phyloP scores from a whole-genome alignment of 2,888 invertebrate genomes.

The Sminthurides aquaticus region DNA sequence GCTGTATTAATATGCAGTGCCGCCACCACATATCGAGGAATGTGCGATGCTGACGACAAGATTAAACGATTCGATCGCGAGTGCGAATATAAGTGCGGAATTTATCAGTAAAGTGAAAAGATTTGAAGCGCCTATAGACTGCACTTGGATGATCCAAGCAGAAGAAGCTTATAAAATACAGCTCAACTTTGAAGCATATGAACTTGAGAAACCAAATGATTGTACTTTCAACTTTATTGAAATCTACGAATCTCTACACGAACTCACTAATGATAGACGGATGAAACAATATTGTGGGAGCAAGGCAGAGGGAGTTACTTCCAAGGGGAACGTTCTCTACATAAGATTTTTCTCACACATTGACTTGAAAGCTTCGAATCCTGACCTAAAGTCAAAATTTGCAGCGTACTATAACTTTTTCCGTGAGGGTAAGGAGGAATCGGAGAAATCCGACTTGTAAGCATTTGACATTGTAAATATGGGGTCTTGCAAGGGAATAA shows the following conservation, averaged over 20 bases:
- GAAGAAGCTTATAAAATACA: slow-evolving; percentile 53
- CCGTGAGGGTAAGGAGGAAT: slow-evolving; percentile 25
- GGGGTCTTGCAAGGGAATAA: no score
- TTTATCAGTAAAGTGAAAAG: slow-evolving; percentile 52
- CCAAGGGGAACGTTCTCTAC: slow-evolving; percentile 62
- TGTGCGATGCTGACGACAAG: slow-evolving; percentile 55
- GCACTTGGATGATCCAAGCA: slow-evolving; percentile 66
- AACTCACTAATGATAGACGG: slow-evolving; percentile 50
- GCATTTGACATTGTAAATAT: no score
- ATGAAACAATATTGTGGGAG: slow-evolving; percentile 75
- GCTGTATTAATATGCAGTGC: neutral
- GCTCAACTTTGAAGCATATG: slow-evolving; percentile 56
- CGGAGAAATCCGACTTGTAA: no score
- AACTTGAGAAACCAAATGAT: slow-evolving; percentile 65
- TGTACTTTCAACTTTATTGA: slow-evolving; percentile 70
- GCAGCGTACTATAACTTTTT: slow-evolving; percentile 35
- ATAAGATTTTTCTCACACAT: slow-evolving; percentile 60
- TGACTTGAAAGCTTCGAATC: neutral
- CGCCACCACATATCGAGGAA: slow-evolving; percentile 47
- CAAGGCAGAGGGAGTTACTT: slow-evolving; percentile 67
- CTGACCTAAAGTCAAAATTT: slow-evolving; percentile 28
- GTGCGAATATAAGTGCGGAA: slow-evolving; percentile 54
- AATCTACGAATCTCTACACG: slow-evolving; percentile 60
- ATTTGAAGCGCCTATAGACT: slow-evolving; percentile 57
- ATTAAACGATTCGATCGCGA: slow-evolving; percentile 55